Conservation (phyloP, 2,888 invertebrate genomes). For the Heliconius ethilla region DNA sequence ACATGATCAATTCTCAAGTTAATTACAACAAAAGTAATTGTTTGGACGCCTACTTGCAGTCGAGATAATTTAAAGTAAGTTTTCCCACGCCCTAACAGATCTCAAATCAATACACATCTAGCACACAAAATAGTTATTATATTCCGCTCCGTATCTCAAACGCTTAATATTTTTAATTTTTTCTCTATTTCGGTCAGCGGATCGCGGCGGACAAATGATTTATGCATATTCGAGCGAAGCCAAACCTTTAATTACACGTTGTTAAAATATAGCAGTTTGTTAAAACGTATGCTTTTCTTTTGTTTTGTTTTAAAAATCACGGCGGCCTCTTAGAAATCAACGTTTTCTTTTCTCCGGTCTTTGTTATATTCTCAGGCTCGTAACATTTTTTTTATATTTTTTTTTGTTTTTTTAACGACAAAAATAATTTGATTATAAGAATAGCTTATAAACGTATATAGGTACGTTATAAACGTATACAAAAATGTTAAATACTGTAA, state of each 20-base stretch:
- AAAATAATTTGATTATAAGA: neutral
- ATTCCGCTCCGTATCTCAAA: slow-evolving; percentile 60
- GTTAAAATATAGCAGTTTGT: slow-evolving; percentile 83
- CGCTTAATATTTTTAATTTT: slow-evolving; percentile 80
- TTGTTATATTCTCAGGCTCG: slow-evolving; percentile 3
- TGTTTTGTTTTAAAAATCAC: slow-evolving; percentile 79
- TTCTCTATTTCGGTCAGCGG: slow-evolving; percentile 82
- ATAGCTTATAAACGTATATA: neutral
- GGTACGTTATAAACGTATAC: neutral
- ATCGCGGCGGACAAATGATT: slow-evolving; percentile 80
- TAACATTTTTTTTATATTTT: neutral
- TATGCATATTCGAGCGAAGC: slow-evolving; percentile 80
- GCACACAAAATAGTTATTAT: slow-evolving; percentile 52
- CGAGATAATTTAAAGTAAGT: slow-evolving; percentile 24
- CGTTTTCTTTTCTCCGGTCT: slow-evolving; percentile 57
- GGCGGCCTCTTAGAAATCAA: slow-evolving; percentile 66
- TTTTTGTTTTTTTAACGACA: neutral
- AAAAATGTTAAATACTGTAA: neutral
- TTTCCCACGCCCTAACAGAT: slow-evolving; percentile 41
- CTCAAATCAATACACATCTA: slow-evolving; percentile 45
- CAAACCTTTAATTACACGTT: slow-evolving; percentile 82
- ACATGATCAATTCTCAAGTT: neutral
- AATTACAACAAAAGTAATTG: slow-evolving; percentile 20
- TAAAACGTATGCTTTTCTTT: slow-evolving; percentile 78
- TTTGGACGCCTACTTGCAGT: slow-evolving; percentile 25